Percentiles rank a stretch among this genome's conserved stretches.
phyloP scores from a whole-genome alignment of 1,140 invertebrate genomes.

The Lepidostoma basale region DNA sequence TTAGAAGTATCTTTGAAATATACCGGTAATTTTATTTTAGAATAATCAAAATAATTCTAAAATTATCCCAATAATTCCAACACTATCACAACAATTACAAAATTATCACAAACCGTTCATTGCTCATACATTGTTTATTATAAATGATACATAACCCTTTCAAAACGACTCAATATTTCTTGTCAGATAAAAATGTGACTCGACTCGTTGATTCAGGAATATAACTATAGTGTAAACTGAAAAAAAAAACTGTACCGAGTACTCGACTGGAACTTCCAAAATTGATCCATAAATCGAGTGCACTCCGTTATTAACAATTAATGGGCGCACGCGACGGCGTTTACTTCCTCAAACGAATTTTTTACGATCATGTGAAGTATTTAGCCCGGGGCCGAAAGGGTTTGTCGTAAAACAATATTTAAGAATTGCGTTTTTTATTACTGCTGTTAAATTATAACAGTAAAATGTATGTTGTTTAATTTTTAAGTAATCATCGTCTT shows the following conservation, averaged over 20 bases:
- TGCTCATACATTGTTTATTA: not conserved
- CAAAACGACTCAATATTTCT: not conserved
- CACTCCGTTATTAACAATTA: conserved; percentile 29
- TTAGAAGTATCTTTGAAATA: no score
- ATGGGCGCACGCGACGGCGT: conserved; percentile 19
- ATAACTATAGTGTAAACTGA: no score
- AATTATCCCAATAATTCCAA: no score
- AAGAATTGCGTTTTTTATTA: no score
- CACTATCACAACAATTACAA: no score
- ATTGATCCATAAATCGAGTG: conserved; percentile 22
- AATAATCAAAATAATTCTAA: no score
- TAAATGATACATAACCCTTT: conserved; percentile 2
- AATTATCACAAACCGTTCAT: no score
- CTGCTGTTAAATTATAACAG: not conserved
- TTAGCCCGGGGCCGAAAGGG: not conserved
- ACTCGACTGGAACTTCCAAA: not conserved
- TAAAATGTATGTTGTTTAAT: no score
- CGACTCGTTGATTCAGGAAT: not conserved
- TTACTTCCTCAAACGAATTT: conserved; percentile 14
- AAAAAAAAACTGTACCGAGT: no score
- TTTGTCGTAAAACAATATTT: conserved; percentile 8
- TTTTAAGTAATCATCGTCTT: no score
- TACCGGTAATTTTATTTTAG: no score
- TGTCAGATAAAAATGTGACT: conserved; percentile 8
- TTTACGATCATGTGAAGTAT: not conserved